Base-by-base conservation (phyloP, 2,888 invertebrate species). In the Craniophora ligustri region DNA sequence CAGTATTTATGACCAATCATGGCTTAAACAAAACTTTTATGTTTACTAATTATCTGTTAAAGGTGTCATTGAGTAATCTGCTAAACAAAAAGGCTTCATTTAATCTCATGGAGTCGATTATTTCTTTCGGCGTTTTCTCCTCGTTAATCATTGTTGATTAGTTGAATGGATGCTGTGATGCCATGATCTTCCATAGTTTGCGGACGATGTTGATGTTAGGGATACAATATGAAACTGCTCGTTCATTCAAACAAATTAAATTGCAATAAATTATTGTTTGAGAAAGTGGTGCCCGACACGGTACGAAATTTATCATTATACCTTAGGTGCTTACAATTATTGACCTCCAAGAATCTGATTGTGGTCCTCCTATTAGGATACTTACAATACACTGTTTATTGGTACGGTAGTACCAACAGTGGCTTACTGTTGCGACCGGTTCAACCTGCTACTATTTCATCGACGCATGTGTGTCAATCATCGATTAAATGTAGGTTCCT, bases 211-310 rank as follows among this genome's bases (percentile, higher is more conserved):
- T 35, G n/a, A n/a, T n/a, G n/a, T n/a, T n/a, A n/a, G 34, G 11
- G 39, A 45, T 55, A 48, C 16, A 54, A 70, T 70, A 67, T 44
- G 38, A 67, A 65, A 64, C 62, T 67, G 62, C 59, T 51, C 38
- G 49, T 58, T 72, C 70, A 67, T 59, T 64, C 55, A 45, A 57
- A 73, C 74, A 73, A 76, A 75, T 75, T 66, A 67, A 60, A 65
- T 67, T 57, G 65, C 58, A 67, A 69, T 75, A 61, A 62, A 46
- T 47, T 55, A 41, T n/a, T 47, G 53, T 47, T 31, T 38, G 55
- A 19, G 68, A 66, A 68, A 63, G 60, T 39, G 31, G 13, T 16
- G 23, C 16, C 57, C 60, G 59, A 40, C 57, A 58, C 48, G 32
- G 38, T 63, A 76, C 50, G 11, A 28, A 38, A 44, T 39, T 21